Base-by-base conservation (phyloP, 2,888 invertebrate genomes). In the Drosophila suboccidentalis region DNA sequence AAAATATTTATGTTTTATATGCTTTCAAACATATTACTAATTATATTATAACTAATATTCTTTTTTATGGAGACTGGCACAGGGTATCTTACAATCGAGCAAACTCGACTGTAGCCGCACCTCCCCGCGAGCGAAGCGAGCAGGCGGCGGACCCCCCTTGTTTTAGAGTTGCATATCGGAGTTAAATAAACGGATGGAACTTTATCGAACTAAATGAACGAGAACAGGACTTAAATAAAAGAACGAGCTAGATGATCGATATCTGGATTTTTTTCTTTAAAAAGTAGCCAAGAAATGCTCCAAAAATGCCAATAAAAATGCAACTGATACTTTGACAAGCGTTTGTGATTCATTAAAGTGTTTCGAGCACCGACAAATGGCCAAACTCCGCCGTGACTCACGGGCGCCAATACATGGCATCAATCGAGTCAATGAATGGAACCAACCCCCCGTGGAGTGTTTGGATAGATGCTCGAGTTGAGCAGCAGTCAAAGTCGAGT, bases 301-400 rank as follows among this genome's bases (percentile, higher is more conserved):
- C 13, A 46, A 61, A 64, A 54, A 49, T 61, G 22, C 19, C 59
- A 61, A 70, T 39, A 43, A 15, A 68, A 69, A 32, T 55, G 60
- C 59, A 69, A 60, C 26, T 78, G 53, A 75, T 67, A 82, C 46
- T 54, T 64, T 54, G 61, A 67, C 70, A 67, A 43, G 39, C 49
- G 39, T 49, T 46, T 51, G 43, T 85, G 88, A 87, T 55, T 87
- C 86, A 82, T 69, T 67, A 36, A 11, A 53, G 6, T 36, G 44
- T 29, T 47, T 43, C 46, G 53, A 53, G 1, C 59, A 39, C 29
- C 5, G 13, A n/a, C 22, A 47, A 39, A 41, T 39, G 11, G 26
- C 22, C 22, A 29, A 59, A 39, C 39, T 26, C 3, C 22, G 6
- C 9, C 22, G 65, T 87, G 87, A 81, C 50, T 83, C 85, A 80